Base-by-base conservation (phyloP, 1,140 invertebrate species). In the Cherax quadricarinatus region DNA sequence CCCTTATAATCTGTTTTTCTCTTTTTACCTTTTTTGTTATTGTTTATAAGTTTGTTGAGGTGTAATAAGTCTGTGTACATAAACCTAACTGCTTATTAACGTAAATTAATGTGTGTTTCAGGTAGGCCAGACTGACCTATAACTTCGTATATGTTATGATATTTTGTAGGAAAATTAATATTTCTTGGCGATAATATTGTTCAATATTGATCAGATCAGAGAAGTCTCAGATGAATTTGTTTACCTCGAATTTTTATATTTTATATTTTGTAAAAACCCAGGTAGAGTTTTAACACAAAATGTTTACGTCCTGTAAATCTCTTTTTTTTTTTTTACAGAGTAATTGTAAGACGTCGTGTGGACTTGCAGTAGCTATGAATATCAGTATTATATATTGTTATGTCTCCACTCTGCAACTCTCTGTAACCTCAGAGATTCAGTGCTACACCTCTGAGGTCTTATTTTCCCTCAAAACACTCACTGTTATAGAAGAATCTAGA, bases 141-240 rank as follows among this genome's bases (percentile, higher is more conserved):
- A 6, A 9, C 18, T 18, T 66, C 18, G 21, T 6, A 18, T 18
- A 21, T 66, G 21, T 66, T 5, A 18, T 18, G 14, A 21, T 18
- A 18, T 66, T 66, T 21, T 5, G 21, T 75, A 24, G 6, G 7
- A n/a, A 60, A 24, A 30, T 60, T 49, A 16, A 14, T 10, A 14
- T n/a, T 78, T 75, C 49, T 16, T 14, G 86, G 78, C 60, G 86
- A 78, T 75, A 88, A 88, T 41, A 41, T 80, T 78, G 86, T 88
- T 75, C 86, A 88, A 88, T 88, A 81, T 53, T 81, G 78, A 88
- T 16, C 24, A 57, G 18, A 30, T 62, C 30, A 79, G 21, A 75
- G 85, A 53, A 14, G 5, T 48, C 48, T 66, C 70, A 62, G n/a
- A 30, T 51, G 4, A n/a, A 41, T 30, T 70, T 75, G 62, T 41